Base-by-base conservation (phyloP, 2,888 invertebrate genomes). In the Ceraclea dissimilis region DNA sequence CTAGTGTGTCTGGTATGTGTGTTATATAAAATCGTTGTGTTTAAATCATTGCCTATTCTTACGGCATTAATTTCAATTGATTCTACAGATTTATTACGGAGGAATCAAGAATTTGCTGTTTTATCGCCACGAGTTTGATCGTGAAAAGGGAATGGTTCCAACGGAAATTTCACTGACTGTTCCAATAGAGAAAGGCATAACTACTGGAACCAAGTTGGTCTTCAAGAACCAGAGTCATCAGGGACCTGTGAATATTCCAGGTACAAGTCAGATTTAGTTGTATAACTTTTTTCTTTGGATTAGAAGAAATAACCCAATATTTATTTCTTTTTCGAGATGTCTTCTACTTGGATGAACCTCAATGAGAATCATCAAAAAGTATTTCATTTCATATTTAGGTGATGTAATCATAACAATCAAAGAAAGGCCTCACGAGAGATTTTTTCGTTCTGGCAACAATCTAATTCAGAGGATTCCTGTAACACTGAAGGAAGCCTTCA, bases 31-130 rank as follows among this genome's bases (percentile, higher is more conserved):
- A n/a, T n/a, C n/a, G n/a, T n/a, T n/a, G n/a, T n/a, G n/a, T n/a
- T n/a, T n/a, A n/a, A n/a, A n/a, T n/a, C n/a, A n/a, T n/a, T n/a
- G n/a, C n/a, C n/a, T n/a, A n/a, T n/a, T n/a, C n/a, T n/a, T n/a
- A n/a, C n/a, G n/a, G n/a, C n/a, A n/a, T n/a, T n/a, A n/a, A n/a
- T n/a, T n/a, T n/a, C n/a, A n/a, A n/a, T n/a, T n/a, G n/a, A n/a
- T 16, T 39, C 17, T 63, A 51, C 55, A 74, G 73, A 67, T 86
- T 6, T 88, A 79, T 68, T 82, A 78, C 64, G 91, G 91, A 0
- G 85, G 86, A 1, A 72, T 88, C n/a, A 91, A 90, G 69, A 85
- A 89, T 68, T 87, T 90, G 85, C 88, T 88, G 71, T 88, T 90
- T 39, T 83, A 85, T 66, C 78, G 86, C 43, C 73, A 85, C 49